Evolutionary conservation across 2,888 invertebrate species (phyloP).

Genomic region (Orthosia incerta): DNA sequence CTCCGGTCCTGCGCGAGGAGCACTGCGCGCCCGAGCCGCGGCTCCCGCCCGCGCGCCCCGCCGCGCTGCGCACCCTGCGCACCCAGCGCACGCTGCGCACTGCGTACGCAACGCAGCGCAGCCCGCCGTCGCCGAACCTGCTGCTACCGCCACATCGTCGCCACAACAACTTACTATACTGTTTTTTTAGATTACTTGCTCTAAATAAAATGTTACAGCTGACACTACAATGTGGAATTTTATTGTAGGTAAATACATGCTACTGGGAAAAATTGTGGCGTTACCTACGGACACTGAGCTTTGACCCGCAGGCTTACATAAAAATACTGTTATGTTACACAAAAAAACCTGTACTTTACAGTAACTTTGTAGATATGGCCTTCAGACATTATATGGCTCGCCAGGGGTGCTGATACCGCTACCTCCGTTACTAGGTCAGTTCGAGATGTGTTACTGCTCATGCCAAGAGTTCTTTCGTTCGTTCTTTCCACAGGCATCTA

Average conservation of each 20-base stretch:
- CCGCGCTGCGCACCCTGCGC: conserved; percentile 78
- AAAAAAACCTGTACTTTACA: background rate
- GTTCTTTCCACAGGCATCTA: conserved; percentile 13
- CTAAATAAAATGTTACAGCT: conserved; percentile 48
- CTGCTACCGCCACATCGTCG: conserved; percentile 62
- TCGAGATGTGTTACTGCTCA: conserved; percentile 33
- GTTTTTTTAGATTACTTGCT: conserved; percentile 55
- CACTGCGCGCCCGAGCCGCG: conserved; percentile 88
- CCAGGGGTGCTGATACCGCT: conserved; percentile 24
- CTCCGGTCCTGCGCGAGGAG: conserved; percentile 92
- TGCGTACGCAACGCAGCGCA: conserved; percentile 71
- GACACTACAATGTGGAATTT: conserved; percentile 17
- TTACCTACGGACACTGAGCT: background rate
- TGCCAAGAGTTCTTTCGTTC: conserved; percentile 18
- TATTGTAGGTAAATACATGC: background rate
- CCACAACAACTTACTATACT: conserved; percentile 63
- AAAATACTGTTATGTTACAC: background rate
- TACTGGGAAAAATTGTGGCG: background rate
- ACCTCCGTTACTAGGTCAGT: conserved; percentile 41
- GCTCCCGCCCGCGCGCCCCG: conserved; percentile 78
- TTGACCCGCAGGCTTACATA: background rate
- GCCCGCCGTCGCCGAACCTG: conserved; percentile 54
- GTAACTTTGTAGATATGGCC: conserved; percentile 6
- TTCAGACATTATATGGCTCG: background rate
- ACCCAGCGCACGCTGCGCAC: conserved; percentile 86